Evolutionary conservation across 2,113 vertebrate genomes (phyloP).

Genomic region (Ciconia stormi): DNA sequence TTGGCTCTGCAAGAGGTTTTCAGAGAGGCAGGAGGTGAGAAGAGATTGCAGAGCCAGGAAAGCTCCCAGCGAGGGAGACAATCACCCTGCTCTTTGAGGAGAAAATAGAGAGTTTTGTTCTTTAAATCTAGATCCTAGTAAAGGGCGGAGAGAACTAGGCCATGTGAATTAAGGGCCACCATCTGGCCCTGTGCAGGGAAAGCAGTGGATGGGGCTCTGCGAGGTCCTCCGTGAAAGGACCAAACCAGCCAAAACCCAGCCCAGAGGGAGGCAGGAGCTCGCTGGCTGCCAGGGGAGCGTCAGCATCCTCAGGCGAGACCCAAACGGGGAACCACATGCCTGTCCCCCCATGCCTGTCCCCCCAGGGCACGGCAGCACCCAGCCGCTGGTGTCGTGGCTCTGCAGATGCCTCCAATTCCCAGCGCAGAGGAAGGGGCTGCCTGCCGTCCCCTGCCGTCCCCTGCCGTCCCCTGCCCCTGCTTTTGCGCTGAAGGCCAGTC

Average conservation of each 20-base stretch:
- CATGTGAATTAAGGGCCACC: background rate
- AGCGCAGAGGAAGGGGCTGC: background rate
- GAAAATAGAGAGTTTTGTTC: background rate
- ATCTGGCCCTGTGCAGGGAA: background rate
- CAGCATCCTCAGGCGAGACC: background rate
- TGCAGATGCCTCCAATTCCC: background rate
- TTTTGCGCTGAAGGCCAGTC: no score
- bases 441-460: background rate
- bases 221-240: background rate
- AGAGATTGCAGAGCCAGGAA: background rate
- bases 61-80: background rate
- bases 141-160: background rate
- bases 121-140: background rate
- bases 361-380: background rate
- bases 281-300: background rate
- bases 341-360: background rate
- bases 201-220: background rate
- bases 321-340: background rate
- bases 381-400: fast-evolving
- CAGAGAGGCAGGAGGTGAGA: background rate
- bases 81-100: background rate
- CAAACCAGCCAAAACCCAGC: background rate
- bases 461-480: fast-evolving
- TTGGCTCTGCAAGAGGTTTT: background rate
- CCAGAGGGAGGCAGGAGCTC: background rate